Base-by-base conservation (phyloP, 2,797 vertebrate genomes). In the Sebastolobus alascanus region DNA sequence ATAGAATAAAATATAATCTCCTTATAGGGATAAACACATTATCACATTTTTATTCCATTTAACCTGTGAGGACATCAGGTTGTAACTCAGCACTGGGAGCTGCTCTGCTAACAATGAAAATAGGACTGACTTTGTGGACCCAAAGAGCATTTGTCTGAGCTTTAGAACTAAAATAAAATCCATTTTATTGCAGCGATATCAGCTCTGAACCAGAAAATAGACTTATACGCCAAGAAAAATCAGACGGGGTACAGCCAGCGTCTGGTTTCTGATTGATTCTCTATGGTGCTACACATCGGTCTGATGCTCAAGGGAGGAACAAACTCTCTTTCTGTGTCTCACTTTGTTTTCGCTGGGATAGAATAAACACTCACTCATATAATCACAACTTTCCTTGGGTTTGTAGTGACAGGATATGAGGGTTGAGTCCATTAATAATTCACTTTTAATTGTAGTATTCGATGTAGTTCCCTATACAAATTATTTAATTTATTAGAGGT, bases 211-310 rank as follows among this genome's bases (percentile, higher is more conserved):
- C 77, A 87, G 80, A 88, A 90, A 91, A 86, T 79, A 80, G 67
- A 87, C 79, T 84, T 81, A 73, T 52, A 79, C 55, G 73, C 71
- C 76, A 73, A 86, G 75, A 84, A 88, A 64, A 90, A 87, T 84
- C 70, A 75, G 59, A 73, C 56, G 70, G 55, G 58, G 38, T 74
- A 68, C 72, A 75, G 85, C 77, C 73, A 70, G 68, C 54, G 9
- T 68, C 75, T 90, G 56, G 73, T 68, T 76, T 82, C 63, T 83
- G 82, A 87, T 86, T 85, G 85, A 90, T 87, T 89, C 84, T 86
- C 79, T 80, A 52, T 56, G 79, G 84, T 63, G 54, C 63, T 54
- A 56, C 73, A 67, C 54, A 77, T 79, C 25, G 0, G 67, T 75
- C 60, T 86, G 80, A 86, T 61, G 64, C 82, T 82, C 83, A 77